These are phyloP conservation scores for Penaeus monodon DNA, from an alignment of 2,888 invertebrate species.

Conservation along the genomic window DNA sequence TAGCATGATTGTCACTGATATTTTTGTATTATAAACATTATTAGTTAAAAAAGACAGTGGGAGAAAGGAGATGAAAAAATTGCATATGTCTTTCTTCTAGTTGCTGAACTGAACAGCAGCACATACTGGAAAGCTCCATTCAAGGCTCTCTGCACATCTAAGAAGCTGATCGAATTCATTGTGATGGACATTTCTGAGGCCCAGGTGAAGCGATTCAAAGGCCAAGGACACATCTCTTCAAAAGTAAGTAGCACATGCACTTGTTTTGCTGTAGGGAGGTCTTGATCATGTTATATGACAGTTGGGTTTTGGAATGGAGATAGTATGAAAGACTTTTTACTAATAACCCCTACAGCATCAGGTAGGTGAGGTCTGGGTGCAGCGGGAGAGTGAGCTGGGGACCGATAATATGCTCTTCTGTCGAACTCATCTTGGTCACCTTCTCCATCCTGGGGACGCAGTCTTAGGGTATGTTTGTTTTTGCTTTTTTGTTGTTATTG, in stretches of 20 bases:
- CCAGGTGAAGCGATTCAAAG: slow-evolving; percentile 84
- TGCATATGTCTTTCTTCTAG: slow-evolving; percentile 27
- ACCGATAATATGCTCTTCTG: slow-evolving; percentile 84
- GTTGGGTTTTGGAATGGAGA: not conserved
- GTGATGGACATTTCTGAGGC: slow-evolving; percentile 94
- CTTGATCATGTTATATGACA: not conserved
- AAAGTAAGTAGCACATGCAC: slow-evolving; percentile 72
- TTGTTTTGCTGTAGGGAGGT: not conserved
- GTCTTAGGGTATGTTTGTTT: slow-evolving; percentile 81
- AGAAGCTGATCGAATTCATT: slow-evolving; percentile 89
- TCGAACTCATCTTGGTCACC: slow-evolving; percentile 92
- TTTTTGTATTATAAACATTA: too few species aligned
- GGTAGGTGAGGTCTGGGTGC: slow-evolving; percentile 93
- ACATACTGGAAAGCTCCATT: slow-evolving; percentile 91
- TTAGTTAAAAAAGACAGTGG: too few species aligned
- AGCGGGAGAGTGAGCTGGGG: slow-evolving; percentile 88
- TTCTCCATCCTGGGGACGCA: slow-evolving; percentile 92
- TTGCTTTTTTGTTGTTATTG: too few species aligned
- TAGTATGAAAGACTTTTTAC: not conserved
- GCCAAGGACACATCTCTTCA: slow-evolving; percentile 87
- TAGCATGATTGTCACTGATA: too few species aligned
- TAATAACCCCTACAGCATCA: slow-evolving; percentile 72
- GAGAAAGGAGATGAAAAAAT: not conserved
- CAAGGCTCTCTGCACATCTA: slow-evolving; percentile 87
- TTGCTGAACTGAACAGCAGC: slow-evolving; percentile 83